A percentile compares a stretch with the other conserved stretches of the same genome.
These are phyloP conservation scores for Dryobates pubescens DNA, from an alignment of 2,797 vertebrate species.

Conservation along the genomic window DNA sequence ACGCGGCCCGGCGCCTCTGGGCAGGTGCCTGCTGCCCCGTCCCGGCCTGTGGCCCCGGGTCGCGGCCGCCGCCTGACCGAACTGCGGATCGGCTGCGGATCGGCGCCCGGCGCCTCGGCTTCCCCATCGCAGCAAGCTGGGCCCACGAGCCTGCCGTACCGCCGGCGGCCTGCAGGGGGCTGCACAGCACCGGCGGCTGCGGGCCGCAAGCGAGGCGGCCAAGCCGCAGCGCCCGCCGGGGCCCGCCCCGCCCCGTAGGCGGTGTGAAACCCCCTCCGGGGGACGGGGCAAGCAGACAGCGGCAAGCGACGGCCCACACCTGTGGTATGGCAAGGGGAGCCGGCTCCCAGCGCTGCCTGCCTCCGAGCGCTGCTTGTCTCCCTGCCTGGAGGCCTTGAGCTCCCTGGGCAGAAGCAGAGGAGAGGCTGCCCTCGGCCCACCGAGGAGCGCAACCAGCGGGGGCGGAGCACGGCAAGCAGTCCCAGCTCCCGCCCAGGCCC, in stretches of 20 bases:
- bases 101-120: neutral
- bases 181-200: neutral
- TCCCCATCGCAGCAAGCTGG: too few relatives aligned
- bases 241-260: neutral
- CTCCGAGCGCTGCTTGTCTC: neutral
- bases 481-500: neutral
- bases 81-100: too few relatives aligned
- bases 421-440: neutral
- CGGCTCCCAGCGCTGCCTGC: neutral
- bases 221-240: neutral
- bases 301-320: neutral
- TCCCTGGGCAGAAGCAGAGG: neutral
- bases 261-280: neutral
- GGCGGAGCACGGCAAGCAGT: neutral
- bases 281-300: neutral
- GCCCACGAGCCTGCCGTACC: neutral
- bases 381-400: neutral
- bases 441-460: neutral
- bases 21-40: neutral
- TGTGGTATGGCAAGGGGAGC: neutral
- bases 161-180: constrained; percentile 17
- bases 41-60: neutral
- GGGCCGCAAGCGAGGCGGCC: neutral
- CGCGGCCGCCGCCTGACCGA: neutral
- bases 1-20: neutral